phyloP scores from a whole-genome alignment of 2,888 invertebrate genomes.

The Archips xylosteana region DNA sequence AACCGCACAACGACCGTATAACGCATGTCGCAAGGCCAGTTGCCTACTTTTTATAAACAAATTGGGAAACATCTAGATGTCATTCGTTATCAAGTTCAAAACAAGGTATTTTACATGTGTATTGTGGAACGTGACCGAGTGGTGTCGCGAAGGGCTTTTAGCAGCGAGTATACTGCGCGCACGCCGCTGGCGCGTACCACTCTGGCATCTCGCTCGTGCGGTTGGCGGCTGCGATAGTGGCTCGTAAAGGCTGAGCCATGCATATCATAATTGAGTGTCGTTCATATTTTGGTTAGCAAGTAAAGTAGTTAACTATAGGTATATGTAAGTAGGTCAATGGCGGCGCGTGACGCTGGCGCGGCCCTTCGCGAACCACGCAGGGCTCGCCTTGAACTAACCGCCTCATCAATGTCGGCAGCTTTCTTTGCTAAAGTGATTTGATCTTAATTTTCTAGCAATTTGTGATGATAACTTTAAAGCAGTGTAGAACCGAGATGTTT shows the following conservation, averaged over 20 bases:
- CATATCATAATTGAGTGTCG: constrained; percentile 14
- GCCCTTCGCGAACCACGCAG: constrained; percentile 77
- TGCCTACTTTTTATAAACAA: constrained; percentile 34
- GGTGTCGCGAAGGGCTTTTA: constrained; percentile 66
- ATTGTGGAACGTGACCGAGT: constrained; percentile 65
- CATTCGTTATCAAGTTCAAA: constrained; percentile 42
- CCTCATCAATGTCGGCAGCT: constrained; percentile 47
- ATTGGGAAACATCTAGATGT: constrained; percentile 42
- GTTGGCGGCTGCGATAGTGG: constrained; percentile 3
- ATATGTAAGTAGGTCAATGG: constrained; percentile 80
- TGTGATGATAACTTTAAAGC: constrained; percentile 21
- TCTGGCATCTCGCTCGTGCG: constrained; percentile 8
- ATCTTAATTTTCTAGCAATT: constrained; percentile 35
- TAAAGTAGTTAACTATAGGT: constrained; percentile 44
- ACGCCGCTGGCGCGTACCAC: constrained; percentile 64
- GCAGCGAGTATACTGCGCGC: constrained; percentile 76
- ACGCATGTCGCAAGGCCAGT: constrained; percentile 33
- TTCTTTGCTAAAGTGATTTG: constrained; percentile 42
- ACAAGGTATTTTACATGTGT: constrained; percentile 43
- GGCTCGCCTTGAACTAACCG: constrained; percentile 82
- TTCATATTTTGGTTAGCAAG: constrained; percentile 10
- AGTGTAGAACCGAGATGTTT: background rate
- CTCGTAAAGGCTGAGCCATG: background rate
- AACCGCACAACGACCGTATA: constrained; percentile 22
- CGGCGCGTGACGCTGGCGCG: constrained; percentile 81